phyloP scores from a whole-genome alignment of 1,140 invertebrate genomes.

The Drosophila ercepeae region DNA sequence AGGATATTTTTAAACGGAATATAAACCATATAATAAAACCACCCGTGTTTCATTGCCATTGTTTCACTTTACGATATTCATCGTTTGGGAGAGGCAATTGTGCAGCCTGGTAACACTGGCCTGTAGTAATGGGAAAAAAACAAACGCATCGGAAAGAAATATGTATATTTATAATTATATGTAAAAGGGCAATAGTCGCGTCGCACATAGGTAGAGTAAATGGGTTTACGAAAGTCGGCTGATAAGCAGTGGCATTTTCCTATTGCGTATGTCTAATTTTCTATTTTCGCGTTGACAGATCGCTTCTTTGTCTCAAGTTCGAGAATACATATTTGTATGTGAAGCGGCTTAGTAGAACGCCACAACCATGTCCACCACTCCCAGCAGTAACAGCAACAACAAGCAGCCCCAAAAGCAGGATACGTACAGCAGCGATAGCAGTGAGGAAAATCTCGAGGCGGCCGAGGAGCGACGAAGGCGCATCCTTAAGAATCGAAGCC shows the following conservation, averaged over 20 bases:
- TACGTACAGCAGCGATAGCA: conserved; percentile 87
- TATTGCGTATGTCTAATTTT: background rate
- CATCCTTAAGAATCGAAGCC: conserved; percentile 87
- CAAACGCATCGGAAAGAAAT: conserved; percentile 1
- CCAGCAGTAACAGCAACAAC: conserved; percentile 68
- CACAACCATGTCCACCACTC: conserved; percentile 79
- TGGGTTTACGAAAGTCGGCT: background rate
- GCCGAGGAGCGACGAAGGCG: conserved; percentile 86
- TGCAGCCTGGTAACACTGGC: background rate
- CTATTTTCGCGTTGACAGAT: background rate
- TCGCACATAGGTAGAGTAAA: conserved; percentile 1
- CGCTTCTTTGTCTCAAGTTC: background rate
- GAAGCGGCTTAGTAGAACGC: conserved; percentile 5
- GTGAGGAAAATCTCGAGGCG: conserved; percentile 88
- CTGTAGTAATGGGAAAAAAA: conserved; percentile 2
- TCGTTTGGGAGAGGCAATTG: background rate
- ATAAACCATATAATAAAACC: background rate
- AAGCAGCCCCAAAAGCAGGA: conserved; percentile 60
- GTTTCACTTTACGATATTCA: background rate
- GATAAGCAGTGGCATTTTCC: conserved; percentile 1
- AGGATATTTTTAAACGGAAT: background rate
- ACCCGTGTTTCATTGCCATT: background rate
- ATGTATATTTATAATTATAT: conserved; percentile 7
- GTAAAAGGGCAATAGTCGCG: conserved; percentile 5
- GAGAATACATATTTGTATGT: background rate